These are phyloP conservation scores for Aramus guarauna DNA, from an alignment of 2,113 vertebrate species.

Conservation along the genomic window DNA sequence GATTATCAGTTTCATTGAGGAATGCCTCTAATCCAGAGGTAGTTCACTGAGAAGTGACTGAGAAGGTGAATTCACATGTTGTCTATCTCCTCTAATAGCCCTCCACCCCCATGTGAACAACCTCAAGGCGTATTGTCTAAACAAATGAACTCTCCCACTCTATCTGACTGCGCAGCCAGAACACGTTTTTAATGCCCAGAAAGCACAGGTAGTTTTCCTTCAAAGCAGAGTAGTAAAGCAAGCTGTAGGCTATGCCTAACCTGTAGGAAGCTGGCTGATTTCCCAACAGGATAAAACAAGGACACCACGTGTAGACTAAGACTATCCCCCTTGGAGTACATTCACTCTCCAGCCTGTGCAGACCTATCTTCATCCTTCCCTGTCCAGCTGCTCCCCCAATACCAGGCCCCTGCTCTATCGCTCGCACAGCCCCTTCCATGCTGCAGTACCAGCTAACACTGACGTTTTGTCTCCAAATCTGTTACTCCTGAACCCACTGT, in stretches of 20 bases:
- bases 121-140: neutral
- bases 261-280: rapidly evolving
- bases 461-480: neutral
- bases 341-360: neutral
- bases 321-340: neutral
- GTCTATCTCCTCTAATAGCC: neutral
- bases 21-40: neutral
- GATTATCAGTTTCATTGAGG: neutral
- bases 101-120: neutral
- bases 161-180: neutral
- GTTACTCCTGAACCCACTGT: neutral
- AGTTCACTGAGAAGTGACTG: neutral
- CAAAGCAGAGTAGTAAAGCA: neutral
- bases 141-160: neutral
- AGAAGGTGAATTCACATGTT: neutral
- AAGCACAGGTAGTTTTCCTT: neutral
- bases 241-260: neutral
- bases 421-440: neutral
- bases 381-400: rapidly evolving
- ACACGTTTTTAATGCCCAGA: neutral
- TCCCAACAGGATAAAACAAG: neutral
- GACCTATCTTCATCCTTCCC: neutral
- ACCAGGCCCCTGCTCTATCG: neutral
- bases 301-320: neutral
- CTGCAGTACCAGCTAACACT: rapidly evolving